Evolutionary conservation across 2,888 invertebrate species (phyloP).

Genomic region (Acanthococcus lagerstroemiae): DNA sequence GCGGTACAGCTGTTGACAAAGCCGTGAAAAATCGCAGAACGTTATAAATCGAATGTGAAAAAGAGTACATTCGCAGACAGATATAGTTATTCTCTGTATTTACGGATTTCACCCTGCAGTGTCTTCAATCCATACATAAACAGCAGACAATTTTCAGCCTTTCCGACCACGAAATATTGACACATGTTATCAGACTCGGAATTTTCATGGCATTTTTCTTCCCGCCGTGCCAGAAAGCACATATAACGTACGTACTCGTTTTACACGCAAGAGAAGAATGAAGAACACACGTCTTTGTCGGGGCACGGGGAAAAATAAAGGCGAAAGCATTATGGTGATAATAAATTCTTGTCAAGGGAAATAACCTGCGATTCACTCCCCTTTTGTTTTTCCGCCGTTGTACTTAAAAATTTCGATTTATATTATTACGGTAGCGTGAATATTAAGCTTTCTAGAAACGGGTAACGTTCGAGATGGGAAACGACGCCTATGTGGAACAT

Average conservation of each 20-base stretch:
- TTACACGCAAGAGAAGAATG: neutral
- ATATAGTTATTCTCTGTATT: neutral
- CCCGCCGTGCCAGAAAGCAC: neutral
- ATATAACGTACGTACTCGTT: no score
- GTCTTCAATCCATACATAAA: neutral
- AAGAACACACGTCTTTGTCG: no score
- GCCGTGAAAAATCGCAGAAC: no score
- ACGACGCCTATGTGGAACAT: neutral
- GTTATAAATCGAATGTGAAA: neutral
- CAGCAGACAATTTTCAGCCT: slow-evolving; percentile 2
- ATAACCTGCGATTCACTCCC: slow-evolving; percentile 7
- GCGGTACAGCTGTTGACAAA: no score
- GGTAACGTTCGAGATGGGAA: neutral
- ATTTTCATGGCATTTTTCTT: neutral
- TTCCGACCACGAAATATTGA: slow-evolving; percentile 5
- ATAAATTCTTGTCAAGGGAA: slow-evolving; percentile 12
- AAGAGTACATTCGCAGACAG: neutral
- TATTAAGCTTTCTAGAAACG: neutral
- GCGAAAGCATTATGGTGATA: neutral
- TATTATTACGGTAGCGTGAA: slow-evolving; percentile 10
- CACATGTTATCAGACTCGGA: neutral
- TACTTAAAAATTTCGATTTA: slow-evolving; percentile 10
- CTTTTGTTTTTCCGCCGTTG: neutral
- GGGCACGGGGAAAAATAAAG: neutral
- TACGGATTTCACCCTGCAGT: neutral